phyloP scores from a whole-genome alignment of 2,888 invertebrate genomes.

The Glyphotaelius pellucidus region DNA sequence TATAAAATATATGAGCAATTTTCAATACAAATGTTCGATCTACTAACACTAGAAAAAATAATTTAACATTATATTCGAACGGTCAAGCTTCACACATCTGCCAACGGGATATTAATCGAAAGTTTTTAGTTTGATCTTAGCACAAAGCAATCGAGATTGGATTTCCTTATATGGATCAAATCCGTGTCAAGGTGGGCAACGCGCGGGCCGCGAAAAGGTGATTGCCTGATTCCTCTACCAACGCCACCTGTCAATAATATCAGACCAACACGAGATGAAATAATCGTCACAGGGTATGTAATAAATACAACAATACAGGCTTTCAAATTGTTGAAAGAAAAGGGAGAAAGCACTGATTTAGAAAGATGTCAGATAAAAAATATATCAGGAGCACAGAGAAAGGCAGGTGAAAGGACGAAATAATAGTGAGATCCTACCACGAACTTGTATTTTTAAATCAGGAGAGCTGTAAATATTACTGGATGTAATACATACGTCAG shows the following conservation, averaged over 20 bases:
- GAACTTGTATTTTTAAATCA: too few relatives aligned
- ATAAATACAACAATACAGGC: not conserved
- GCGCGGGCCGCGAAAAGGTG: conserved; percentile 37
- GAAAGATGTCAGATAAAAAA: not conserved
- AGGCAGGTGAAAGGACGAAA: too few relatives aligned
- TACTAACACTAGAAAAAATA: not conserved
- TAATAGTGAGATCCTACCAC: too few relatives aligned
- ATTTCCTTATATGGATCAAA: conserved; percentile 61
- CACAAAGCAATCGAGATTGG: conserved; percentile 24
- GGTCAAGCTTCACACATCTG: not conserved
- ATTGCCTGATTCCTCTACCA: conserved; percentile 21
- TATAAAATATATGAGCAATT: not conserved
- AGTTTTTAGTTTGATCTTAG: conserved; percentile 33
- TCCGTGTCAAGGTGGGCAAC: conserved; percentile 62
- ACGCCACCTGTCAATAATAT: conserved; percentile 44
- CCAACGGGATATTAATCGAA: conserved; percentile 22
- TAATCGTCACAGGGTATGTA: not conserved
- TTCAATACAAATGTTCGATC: not conserved
- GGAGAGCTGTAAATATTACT: too few relatives aligned
- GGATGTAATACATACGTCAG: too few relatives aligned
- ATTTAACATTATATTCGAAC: not conserved
- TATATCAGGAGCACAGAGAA: not conserved
- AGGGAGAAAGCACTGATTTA: not conserved
- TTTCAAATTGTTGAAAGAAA: not conserved
- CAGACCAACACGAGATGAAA: conserved; percentile 31